These are phyloP conservation scores for Montipora efflorescens DNA, from an alignment of 64 coral and sea anemone species.

Conservation along the genomic window DNA sequence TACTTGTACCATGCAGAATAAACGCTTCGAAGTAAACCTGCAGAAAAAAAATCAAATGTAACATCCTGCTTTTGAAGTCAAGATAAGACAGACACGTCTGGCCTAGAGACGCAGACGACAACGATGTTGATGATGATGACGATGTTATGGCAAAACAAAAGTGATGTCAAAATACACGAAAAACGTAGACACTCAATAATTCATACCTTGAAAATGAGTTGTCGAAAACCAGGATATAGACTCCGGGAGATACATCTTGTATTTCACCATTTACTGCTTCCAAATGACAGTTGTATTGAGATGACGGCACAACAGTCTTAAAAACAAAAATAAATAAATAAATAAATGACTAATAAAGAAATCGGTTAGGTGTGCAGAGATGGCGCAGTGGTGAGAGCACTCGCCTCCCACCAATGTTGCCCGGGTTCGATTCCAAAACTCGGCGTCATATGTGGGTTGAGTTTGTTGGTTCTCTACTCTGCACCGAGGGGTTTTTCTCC, in stretches of 20 bases:
- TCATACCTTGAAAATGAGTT: conserved; percentile 84
- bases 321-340: neutral
- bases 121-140: neutral
- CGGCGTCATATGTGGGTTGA: too few species aligned
- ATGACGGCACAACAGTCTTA: conserved; percentile 79
- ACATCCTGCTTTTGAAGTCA: neutral
- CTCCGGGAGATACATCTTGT: conserved; percentile 64
- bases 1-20: conserved; percentile 78
- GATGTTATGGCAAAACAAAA: neutral
- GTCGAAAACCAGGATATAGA: conserved; percentile 85
- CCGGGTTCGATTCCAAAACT: too few species aligned
- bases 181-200: neutral
- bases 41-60: neutral
- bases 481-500: neutral
- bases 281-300: conserved; percentile 68
- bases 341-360: too few species aligned
- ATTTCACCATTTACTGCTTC: conserved; percentile 74
- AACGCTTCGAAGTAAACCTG: conserved; percentile 76
- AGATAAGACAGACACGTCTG: neutral
- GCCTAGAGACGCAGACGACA: neutral
- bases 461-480: too few species aligned
- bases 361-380: too few species aligned
- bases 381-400: too few species aligned
- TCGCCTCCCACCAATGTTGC: too few species aligned
- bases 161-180: neutral